phyloP scores from a whole-genome alignment of 2,888 invertebrate species.

The Conus canariensis region DNA sequence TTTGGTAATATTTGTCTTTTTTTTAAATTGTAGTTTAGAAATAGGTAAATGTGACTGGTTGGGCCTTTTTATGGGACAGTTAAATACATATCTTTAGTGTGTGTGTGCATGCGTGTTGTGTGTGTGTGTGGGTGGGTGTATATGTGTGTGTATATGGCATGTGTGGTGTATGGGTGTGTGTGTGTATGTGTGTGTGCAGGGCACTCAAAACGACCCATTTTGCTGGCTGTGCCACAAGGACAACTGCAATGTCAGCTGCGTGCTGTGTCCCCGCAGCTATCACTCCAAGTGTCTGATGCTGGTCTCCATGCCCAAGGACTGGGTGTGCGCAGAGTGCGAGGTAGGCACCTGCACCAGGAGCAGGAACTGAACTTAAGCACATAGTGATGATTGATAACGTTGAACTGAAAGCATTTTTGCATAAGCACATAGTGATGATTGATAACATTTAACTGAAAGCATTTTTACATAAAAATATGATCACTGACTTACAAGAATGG shows the following conservation, averaged over 20 bases:
- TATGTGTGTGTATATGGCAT: neutral
- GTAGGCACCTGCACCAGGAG: constrained; percentile 51
- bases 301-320: constrained; percentile 80
- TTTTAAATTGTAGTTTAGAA: no score
- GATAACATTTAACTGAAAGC: no score
- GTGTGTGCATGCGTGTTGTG: neutral
- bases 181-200: constrained; percentile 47
- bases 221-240: constrained; percentile 96
- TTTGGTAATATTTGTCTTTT: no score
- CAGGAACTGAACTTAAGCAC: no score
- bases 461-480: no score
- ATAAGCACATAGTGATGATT: neutral
- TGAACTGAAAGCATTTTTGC: no score
- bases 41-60: no score
- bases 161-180: neutral
- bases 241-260: constrained; percentile 82
- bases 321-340: constrained; percentile 94
- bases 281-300: constrained; percentile 86
- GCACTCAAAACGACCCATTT: constrained; percentile 80
- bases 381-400: no score
- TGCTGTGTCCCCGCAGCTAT: constrained; percentile 91
- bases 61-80: no score
- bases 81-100: neutral
- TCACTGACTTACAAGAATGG: no score
- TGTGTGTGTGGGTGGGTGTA: neutral